Evolutionary conservation across 1,140 invertebrate species (phyloP), one percentile per base, ranked within the genome.

Genomic region (Trypoxylus dichotomus): DNA sequence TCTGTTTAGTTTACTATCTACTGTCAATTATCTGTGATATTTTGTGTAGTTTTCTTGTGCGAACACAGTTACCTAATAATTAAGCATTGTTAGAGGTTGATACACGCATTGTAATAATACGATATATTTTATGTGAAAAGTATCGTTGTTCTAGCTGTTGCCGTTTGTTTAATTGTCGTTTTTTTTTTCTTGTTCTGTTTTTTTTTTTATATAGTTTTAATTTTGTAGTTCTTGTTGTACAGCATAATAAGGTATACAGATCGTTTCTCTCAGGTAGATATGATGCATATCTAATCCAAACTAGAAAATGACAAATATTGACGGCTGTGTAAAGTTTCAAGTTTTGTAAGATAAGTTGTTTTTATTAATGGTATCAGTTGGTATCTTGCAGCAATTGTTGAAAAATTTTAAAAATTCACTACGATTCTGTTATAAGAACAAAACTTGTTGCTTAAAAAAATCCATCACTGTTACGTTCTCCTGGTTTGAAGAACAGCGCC

Each of bases 1-100:
- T 79, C 54, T 77, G n/a, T 73, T 68, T 76, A 29, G 60, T 29
- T 29, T 42, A 68, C 25, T 79, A 79, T 76, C 80, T 81, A 78
- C 80, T 80, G 79, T 80, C 81, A 80, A 79, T 79, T 79, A 73
- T 83, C 83, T 84, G 83, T 84, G 83, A 84, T 84, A 83, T 68
- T 77, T 68, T 68, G 60, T 68, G 60, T 68, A 68, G 60, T 24
- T 68, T 68, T 68, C 15, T 68, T 6, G 24, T 68, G 24, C 60
- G 60, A 29, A 24, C 11, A 27, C 5, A 68, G 27, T 25, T 68
- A 54, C 47, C 47, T 54, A 54, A 54, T 54, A 8, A 37, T n/a
- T 19, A 54, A 54, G 15, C 19, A 6, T 54, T n/a, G 11, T 47
- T 47, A 19, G 5, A 54, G 47, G 47, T 54, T 19, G 15, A 19